Evolutionary conservation across 2,113 vertebrate genomes (phyloP).

Genomic region (Sarotherodon lohbergeri): DNA sequence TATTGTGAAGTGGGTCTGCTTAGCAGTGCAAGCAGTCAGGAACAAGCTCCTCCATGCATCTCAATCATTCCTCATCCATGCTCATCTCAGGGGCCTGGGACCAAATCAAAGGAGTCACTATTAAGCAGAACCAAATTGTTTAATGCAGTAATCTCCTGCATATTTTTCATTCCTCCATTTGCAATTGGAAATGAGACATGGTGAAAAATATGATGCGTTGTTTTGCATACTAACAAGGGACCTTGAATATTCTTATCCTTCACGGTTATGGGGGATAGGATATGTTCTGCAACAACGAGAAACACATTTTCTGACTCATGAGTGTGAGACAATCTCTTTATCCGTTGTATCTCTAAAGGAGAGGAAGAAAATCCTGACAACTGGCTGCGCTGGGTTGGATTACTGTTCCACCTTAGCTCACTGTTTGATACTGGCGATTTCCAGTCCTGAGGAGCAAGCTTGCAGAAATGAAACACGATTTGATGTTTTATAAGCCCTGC

Average conservation of each 20-base stretch:
- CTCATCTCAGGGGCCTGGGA: slow-evolving; percentile 43
- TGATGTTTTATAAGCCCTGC: slow-evolving; percentile 2
- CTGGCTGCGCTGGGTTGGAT: neutral
- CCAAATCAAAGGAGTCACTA: slow-evolving; percentile 66
- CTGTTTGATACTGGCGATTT: slow-evolving; percentile 6
- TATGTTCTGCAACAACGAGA: slow-evolving; percentile 17
- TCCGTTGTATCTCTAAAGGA: neutral
- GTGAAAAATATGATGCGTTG: slow-evolving; percentile 49
- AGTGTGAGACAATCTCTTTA: slow-evolving; percentile 20
- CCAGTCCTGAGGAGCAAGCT: neutral
- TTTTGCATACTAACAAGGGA: slow-evolving; percentile 66
- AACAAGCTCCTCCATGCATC: slow-evolving; percentile 49
- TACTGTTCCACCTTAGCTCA: slow-evolving; percentile 7
- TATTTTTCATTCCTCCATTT: slow-evolving; percentile 61
- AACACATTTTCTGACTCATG: slow-evolving; percentile 36
- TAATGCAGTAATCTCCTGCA: slow-evolving; percentile 66
- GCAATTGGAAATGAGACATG: slow-evolving; percentile 57
- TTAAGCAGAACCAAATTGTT: slow-evolving; percentile 70
- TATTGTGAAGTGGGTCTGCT: slow-evolving; percentile 53
- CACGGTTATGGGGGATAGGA: slow-evolving; percentile 13
- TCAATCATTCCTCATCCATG: slow-evolving; percentile 53
- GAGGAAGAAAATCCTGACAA: neutral
- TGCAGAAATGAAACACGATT: slow-evolving; percentile 21
- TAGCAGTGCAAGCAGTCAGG: slow-evolving; percentile 36
- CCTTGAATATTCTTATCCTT: slow-evolving; percentile 45